Base-by-base conservation (phyloP, 2,797 vertebrate species). In the Microctenopoma lineatum region DNA sequence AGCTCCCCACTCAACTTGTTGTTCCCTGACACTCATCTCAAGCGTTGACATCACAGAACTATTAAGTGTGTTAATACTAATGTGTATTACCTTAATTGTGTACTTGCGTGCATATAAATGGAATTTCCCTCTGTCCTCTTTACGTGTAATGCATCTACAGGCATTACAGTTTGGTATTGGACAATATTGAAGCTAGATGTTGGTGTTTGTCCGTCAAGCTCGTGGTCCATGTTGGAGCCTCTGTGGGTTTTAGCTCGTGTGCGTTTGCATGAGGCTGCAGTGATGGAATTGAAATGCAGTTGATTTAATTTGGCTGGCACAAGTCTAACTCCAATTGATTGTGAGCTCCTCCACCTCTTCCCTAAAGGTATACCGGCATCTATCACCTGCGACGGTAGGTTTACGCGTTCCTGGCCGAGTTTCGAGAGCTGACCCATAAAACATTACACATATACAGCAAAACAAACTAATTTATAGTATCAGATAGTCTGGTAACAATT, bases 241-340 rank as follows among this genome's bases (percentile, higher is more conserved):
- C 78, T 29, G 26, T 39, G 74, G 79, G 71, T 66, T 70, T 52
- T 21, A 21, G 21, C 21, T 2, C 2, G 21, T 21, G 21, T 41
- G 44, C 57, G 79, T 84, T 83, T 82, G 79, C 71, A 76, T 32
- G 39, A 70, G 59, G 61, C 48, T 42, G 63, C 74, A 53, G 69
- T 80, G 81, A 88, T 84, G 85, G 84, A 87, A 89, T 84, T 77
- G 82, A 83, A 87, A 85, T 72, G 25, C 79, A 87, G 87, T 71
- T 83, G 78, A 87, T 88, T 91, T 87, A 85, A 92, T 91, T 90
- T 83, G 64, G 71, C 72, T 58, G 80, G 84, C 80, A 67, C 65
- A 70, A 64, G 84, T 84, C 72, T 76, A 80, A 89, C 73, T 11
- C 50, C 52, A 81, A 92, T 91, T 89, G 84, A 91, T 85, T 44